Percentiles rank a stretch among this genome's conserved stretches.
Conservation (phyloP, 2,113 vertebrate genomes). For the Sorex fumeus region DNA sequence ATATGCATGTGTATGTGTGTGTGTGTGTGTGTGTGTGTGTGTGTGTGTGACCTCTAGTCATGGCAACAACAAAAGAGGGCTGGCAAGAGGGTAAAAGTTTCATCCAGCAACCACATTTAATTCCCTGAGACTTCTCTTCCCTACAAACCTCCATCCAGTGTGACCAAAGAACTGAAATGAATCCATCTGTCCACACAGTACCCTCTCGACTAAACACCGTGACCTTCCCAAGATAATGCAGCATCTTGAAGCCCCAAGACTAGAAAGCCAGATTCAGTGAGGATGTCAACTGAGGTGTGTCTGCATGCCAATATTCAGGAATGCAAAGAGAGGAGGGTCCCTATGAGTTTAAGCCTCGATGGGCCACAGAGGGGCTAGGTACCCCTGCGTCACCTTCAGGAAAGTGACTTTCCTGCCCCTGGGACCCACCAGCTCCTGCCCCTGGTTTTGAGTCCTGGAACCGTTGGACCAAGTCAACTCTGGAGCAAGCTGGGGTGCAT, state of each 20-base stretch:
- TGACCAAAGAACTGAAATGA: no score
- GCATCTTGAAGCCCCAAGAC: neutral
- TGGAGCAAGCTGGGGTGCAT: no score
- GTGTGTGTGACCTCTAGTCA: no score
- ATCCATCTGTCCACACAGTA: no score
- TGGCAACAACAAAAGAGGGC: no score
- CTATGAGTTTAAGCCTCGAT: rapidly evolving
- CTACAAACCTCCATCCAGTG: no score
- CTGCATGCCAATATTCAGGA: neutral
- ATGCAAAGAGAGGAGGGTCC: neutral
- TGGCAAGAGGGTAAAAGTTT: no score
- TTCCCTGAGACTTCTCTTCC: no score
- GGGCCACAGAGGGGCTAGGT: neutral
- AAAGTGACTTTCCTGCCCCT: neutral
- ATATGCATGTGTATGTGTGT: no score
- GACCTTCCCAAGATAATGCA: neutral
- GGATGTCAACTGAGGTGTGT: neutral
- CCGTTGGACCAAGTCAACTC: neutral
- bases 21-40: no score
- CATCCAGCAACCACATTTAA: no score
- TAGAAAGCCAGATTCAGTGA: neutral
- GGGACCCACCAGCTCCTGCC: neutral
- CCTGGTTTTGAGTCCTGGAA: neutral
- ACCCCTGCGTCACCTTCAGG: rapidly evolving
- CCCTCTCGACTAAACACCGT: neutral